Conservation (phyloP, 2,888 invertebrate genomes). For the Tetranychus truncatus region DNA sequence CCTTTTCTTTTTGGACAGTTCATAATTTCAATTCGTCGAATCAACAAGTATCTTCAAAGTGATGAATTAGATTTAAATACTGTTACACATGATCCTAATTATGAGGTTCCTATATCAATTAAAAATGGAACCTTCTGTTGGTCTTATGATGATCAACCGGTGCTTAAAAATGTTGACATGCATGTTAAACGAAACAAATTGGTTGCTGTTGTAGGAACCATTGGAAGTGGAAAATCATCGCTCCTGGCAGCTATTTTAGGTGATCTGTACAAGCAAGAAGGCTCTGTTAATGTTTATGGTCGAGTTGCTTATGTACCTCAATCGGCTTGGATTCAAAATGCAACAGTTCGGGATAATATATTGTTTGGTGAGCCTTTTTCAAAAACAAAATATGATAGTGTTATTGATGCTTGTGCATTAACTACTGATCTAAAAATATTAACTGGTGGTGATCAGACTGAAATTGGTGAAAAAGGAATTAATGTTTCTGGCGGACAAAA, state of each 20-base stretch:
- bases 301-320: slow-evolving; percentile 19
- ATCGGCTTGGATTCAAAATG: slow-evolving; percentile 18
- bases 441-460: slow-evolving; percentile 35
- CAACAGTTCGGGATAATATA: slow-evolving; percentile 34
- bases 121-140: slow-evolving; percentile 75
- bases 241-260: slow-evolving; percentile 27
- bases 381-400: slow-evolving; percentile 30
- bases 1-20: slow-evolving; percentile 5
- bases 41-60: slow-evolving; percentile 40
- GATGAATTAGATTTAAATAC: slow-evolving; percentile 24
- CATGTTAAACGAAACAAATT: slow-evolving; percentile 20
- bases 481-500: slow-evolving; percentile 34
- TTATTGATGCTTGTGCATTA: slow-evolving; percentile 36
- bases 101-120: slow-evolving; percentile 32
- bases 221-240: slow-evolving; percentile 27
- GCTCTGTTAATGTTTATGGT: slow-evolving; percentile 18
- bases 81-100: neutral
- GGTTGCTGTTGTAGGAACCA: slow-evolving; percentile 26
- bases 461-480: slow-evolving; percentile 39
- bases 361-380: slow-evolving; percentile 33
- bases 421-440: slow-evolving; percentile 34
- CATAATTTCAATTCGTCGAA: slow-evolving; percentile 41
- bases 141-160: slow-evolving; percentile 40
- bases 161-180: slow-evolving; percentile 23
- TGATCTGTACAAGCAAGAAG: slow-evolving; percentile 27